phyloP scores from a whole-genome alignment of 1,140 invertebrate species.

The Diabrotica undecimpunctata region DNA sequence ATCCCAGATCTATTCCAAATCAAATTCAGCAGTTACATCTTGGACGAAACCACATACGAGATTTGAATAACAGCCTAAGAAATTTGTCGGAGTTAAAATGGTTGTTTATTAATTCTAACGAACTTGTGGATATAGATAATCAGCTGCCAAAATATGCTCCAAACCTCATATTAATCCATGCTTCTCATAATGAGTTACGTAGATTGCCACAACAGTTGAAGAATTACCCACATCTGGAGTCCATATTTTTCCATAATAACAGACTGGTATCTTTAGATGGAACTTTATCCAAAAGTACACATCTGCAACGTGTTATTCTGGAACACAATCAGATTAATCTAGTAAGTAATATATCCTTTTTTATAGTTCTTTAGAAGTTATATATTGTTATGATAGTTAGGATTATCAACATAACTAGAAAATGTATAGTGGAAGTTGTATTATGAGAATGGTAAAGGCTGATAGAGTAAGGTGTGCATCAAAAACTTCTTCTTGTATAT shows the following conservation, averaged over 20 bases:
- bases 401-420: too few species aligned
- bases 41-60: constrained; percentile 65
- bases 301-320: constrained; percentile 62
- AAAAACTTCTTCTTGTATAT: too few species aligned
- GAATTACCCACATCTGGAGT: constrained; percentile 61
- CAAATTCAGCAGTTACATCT: constrained; percentile 65
- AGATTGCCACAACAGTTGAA: constrained; percentile 65
- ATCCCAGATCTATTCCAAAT: constrained; percentile 48
- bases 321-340: constrained; percentile 69
- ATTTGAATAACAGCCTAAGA: constrained; percentile 66
- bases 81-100: constrained; percentile 68
- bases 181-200: constrained; percentile 66
- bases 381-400: too few species aligned
- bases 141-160: constrained; percentile 66
- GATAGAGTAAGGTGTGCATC: too few species aligned
- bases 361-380: too few species aligned
- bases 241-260: constrained; percentile 68
- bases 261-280: constrained; percentile 65
- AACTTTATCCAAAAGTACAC: constrained; percentile 61
- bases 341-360: constrained; percentile 50
- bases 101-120: constrained; percentile 73
- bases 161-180: constrained; percentile 65
- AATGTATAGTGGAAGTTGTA: too few species aligned
- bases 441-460: too few species aligned
- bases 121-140: constrained; percentile 66